Percentiles rank a stretch among this genome's conserved stretches.
Conservation (phyloP, 2,888 invertebrate species). For the Drosophila helvetica region DNA sequence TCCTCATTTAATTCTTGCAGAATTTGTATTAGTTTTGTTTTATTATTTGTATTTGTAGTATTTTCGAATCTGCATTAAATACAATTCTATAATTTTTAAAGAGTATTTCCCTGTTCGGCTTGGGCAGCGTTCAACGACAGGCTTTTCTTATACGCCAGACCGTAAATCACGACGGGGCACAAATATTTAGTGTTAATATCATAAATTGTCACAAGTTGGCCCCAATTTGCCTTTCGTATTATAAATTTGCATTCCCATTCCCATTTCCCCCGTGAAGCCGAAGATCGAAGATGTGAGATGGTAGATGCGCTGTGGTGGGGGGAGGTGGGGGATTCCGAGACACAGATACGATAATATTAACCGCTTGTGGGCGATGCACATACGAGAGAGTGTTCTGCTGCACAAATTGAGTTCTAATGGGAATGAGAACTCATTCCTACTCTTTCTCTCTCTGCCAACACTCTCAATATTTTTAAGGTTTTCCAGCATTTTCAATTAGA, state of each 20-base stretch:
- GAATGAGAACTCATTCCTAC: conserved; percentile 40
- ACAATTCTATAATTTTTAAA: too few relatives aligned
- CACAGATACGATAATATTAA: conserved; percentile 17
- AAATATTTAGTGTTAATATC: conserved; percentile 82
- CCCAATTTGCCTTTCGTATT: conserved; percentile 79
- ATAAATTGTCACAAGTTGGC: conserved; percentile 81
- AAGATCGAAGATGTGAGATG: conserved; percentile 2
- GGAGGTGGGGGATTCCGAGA: too few relatives aligned
- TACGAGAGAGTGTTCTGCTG: conserved; percentile 33
- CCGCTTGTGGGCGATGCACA: conserved; percentile 60
- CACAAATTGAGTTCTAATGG: conserved; percentile 74
- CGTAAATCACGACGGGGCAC: conserved; percentile 77
- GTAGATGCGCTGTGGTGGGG: not conserved
- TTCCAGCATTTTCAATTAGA: conserved; percentile 81
- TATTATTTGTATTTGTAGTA: too few relatives aligned
- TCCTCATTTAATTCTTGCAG: too few relatives aligned
- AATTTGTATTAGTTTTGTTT: too few relatives aligned
- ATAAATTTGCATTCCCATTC: conserved; percentile 71
- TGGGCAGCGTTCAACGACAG: not conserved
- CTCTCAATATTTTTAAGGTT: conserved; percentile 74
- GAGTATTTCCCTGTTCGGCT: conserved; percentile 21
- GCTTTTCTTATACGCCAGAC: conserved; percentile 37
- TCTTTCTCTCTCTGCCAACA: conserved; percentile 30
- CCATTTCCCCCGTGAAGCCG: conserved; percentile 7
- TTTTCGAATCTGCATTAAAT: too few relatives aligned